Evolutionary conservation across 2,888 invertebrate genomes (phyloP).

Genomic region (Drosophila peninsularis): DNA sequence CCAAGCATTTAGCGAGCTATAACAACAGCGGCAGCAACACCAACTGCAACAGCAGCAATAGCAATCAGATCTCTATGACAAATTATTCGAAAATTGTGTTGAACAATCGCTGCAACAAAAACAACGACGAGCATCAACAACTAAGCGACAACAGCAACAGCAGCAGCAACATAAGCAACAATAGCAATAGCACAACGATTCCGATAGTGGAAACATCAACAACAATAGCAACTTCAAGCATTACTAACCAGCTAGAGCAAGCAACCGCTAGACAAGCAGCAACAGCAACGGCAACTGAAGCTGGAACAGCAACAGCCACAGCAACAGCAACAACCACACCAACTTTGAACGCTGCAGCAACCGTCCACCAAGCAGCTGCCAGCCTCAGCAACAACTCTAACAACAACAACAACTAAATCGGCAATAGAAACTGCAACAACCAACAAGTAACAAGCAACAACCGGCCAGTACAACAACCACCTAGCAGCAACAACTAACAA

Average conservation of each 20-base stretch:
- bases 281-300: conserved; percentile 4
- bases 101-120: conserved; percentile 13
- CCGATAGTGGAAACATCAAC: no score
- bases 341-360: conserved; percentile 29
- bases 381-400: conserved; percentile 7
- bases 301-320: conserved; percentile 12
- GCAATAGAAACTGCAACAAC: neutral
- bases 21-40: conserved; percentile 30
- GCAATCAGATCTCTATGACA: conserved; percentile 12
- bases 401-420: neutral
- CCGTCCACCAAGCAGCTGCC: conserved; percentile 40
- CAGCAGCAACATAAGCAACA: conserved; percentile 5
- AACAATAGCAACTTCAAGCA: conserved; percentile 15
- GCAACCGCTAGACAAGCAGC: conserved; percentile 4
- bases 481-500: neutral
- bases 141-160: conserved; percentile 13
- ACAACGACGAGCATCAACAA: conserved; percentile 36
- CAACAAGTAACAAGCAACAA: neutral
- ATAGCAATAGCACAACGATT: no score
- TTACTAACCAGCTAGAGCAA: conserved; percentile 1
- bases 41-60: conserved; percentile 28
- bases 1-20: conserved; percentile 60
- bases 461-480: neutral
- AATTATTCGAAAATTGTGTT: conserved; percentile 23
- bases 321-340: conserved; percentile 14